Percentiles rank a stretch among this genome's conserved stretches.
phyloP scores from a whole-genome alignment of 1,140 invertebrate species.

The Cyrtorhinus lividipennis region DNA sequence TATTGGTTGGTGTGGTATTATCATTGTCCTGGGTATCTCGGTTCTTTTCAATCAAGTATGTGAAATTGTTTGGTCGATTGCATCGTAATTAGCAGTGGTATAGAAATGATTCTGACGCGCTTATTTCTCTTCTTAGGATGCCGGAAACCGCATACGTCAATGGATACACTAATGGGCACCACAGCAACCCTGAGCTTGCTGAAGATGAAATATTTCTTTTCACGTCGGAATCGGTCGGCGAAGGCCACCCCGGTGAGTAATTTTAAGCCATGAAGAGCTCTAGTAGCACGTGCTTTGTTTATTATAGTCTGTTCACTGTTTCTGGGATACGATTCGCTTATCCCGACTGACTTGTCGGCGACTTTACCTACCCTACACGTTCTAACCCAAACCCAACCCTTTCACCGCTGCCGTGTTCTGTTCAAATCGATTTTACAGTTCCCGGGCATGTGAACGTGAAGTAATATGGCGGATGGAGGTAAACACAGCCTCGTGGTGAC shows the following conservation, averaged over 20 bases:
- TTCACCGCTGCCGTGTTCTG: no score
- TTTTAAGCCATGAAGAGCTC: no score
- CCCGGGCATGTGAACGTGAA: no score
- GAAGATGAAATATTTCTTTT: slow-evolving; percentile 86
- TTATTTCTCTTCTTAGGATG: slow-evolving; percentile 18
- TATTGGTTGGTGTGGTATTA: not conserved
- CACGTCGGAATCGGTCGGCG: slow-evolving; percentile 97
- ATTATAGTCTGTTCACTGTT: no score
- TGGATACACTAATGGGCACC: slow-evolving; percentile 43
- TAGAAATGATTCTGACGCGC: not conserved
- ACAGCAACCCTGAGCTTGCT: slow-evolving; percentile 49
- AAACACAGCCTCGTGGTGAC: slow-evolving; percentile 14
- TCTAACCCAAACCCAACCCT: no score
- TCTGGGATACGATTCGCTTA: no score
- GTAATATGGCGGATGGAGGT: not conserved
- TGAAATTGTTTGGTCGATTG: not conserved
- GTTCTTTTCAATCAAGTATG: not conserved
- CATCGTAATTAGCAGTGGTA: not conserved
- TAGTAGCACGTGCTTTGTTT: no score
- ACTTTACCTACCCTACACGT: no score
- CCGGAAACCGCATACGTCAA: slow-evolving; percentile 26
- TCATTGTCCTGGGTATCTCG: not conserved
- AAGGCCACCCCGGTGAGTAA: slow-evolving; percentile 86
- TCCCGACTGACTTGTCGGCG: no score
- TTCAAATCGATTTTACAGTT: no score